Evolutionary conservation across 2,888 invertebrate species (phyloP), one percentile per base, ranked within the genome.

Genomic region (Chymomyza procnemis): DNA sequence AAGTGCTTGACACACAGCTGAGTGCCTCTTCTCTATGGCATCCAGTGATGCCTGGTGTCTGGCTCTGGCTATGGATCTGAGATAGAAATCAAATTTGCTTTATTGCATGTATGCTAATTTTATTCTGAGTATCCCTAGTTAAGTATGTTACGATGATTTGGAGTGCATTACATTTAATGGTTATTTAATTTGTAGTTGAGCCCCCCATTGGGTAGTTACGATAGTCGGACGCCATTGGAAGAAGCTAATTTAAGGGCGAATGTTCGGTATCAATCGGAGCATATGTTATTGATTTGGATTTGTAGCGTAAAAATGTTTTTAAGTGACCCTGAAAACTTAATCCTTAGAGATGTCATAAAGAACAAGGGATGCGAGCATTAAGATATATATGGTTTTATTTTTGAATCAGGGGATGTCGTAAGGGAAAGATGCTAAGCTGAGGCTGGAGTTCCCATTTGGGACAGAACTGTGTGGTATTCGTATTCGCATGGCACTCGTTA

Each of bases 41-140:
- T 66, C 48, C 54, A 56, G 64, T 60, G 64, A 48, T 58, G 56
- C 52, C 16, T 30, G 56, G 54, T 47, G 16, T 19, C 41, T 65
- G 58, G 56, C 56, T 47, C 59, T 55, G 67, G 67, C 14, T 19
- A 34, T 65, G 58, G 18, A 48, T 65, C 50, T 64, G 55, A 41
- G 89, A 89, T 89, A 85, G 78, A 78, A 88, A 89, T 89, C 88
- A 80, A 89, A 88, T 88, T 89, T 88, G 87, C 83, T 88, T 89
- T 88, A 88, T 89, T 86, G 84, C 76, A 85, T 82, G 80, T 80
- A 89, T 85, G 82, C 75, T 80, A 85, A 88, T 88, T 85, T 86
- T 75, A 79, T 76, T 73, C 68, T 66, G 61, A n/a, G 71, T 26
- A 21, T 21, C n/a, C 46, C 5, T 14, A 19, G 18, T 18, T 19